Conservation (phyloP, 2,888 invertebrate genomes). For the Tenodera sinensis region DNA sequence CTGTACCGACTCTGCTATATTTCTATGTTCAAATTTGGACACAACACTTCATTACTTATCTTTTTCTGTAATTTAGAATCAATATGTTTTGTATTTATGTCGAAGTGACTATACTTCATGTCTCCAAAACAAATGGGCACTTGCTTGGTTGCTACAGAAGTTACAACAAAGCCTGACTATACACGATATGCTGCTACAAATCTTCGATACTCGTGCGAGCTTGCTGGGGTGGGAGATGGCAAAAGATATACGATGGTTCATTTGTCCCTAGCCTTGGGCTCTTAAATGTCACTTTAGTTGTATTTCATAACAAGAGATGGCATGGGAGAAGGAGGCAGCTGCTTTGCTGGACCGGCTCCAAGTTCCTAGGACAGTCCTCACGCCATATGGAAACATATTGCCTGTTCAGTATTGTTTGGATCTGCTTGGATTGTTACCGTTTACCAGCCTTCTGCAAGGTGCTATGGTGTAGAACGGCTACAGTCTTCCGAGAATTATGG, state of each 20-base stretch:
- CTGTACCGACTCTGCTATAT: too few relatives aligned
- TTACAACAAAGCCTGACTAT: neutral
- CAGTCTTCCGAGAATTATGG: too few relatives aligned
- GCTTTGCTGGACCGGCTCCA: conserved; percentile 13
- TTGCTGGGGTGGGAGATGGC: neutral
- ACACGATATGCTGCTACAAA: neutral
- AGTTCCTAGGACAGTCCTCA: neutral
- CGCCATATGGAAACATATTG: neutral
- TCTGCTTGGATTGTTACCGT: neutral
- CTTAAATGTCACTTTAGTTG: conserved; percentile 31
- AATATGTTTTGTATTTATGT: too few relatives aligned
- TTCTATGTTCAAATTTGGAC: too few relatives aligned
- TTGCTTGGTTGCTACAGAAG: too few relatives aligned
- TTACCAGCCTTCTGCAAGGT: neutral
- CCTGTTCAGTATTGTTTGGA: neutral
- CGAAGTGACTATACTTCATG: too few relatives aligned
- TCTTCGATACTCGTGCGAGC: neutral
- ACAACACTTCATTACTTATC: too few relatives aligned
- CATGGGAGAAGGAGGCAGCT: conserved; percentile 17
- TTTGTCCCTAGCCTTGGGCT: conserved; percentile 25
- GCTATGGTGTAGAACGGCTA: too few relatives aligned
- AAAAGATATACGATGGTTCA: conserved; percentile 25
- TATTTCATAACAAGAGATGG: conserved; percentile 29
- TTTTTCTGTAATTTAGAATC: too few relatives aligned
- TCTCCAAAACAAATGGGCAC: neutral